These are phyloP conservation scores for Atrichornis clamosus DNA, from an alignment of 2,113 vertebrate genomes.

Conservation along the genomic window DNA sequence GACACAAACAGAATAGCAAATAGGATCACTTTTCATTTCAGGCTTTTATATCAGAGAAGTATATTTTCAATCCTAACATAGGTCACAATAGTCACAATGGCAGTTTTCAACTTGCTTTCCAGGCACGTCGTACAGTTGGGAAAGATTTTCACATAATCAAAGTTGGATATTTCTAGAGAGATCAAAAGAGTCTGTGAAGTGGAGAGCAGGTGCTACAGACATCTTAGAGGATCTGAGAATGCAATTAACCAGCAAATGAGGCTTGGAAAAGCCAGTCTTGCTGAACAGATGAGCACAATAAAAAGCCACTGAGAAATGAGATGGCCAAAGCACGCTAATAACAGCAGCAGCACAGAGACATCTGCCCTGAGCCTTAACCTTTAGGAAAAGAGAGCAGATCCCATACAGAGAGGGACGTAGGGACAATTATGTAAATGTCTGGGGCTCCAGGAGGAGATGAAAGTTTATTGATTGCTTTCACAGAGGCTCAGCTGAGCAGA, in stretches of 20 bases:
- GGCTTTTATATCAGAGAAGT: not conserved
- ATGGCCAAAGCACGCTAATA: slow-evolving; percentile 60
- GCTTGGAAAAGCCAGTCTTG: slow-evolving; percentile 64
- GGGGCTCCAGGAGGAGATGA: slow-evolving; percentile 63
- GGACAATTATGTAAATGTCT: slow-evolving; percentile 78
- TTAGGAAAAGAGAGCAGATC: slow-evolving; percentile 43
- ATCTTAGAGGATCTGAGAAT: slow-evolving; percentile 76
- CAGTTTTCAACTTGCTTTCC: slow-evolving; percentile 64
- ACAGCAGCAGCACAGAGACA: slow-evolving; percentile 51
- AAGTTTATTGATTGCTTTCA: slow-evolving; percentile 77
- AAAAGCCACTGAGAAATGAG: slow-evolving; percentile 65
- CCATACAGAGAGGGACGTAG: not conserved
- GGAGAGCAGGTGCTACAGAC: slow-evolving; percentile 73
- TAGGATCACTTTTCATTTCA: not conserved
- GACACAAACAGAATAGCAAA: slow-evolving; percentile 17
- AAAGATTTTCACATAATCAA: slow-evolving; percentile 75
- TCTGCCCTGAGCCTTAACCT: slow-evolving; percentile 68
- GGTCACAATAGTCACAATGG: slow-evolving; percentile 38
- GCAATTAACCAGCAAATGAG: slow-evolving; percentile 82
- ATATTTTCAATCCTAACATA: slow-evolving; percentile 19
- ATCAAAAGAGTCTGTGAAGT: slow-evolving; percentile 75
- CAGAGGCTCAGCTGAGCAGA: slow-evolving; percentile 51
- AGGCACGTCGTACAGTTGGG: slow-evolving; percentile 50
- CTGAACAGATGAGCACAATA: slow-evolving; percentile 70
- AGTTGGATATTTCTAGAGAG: slow-evolving; percentile 74